Evolutionary conservation across 2,797 vertebrate genomes (phyloP).

Genomic region (Melanotaenia maccullochi): DNA sequence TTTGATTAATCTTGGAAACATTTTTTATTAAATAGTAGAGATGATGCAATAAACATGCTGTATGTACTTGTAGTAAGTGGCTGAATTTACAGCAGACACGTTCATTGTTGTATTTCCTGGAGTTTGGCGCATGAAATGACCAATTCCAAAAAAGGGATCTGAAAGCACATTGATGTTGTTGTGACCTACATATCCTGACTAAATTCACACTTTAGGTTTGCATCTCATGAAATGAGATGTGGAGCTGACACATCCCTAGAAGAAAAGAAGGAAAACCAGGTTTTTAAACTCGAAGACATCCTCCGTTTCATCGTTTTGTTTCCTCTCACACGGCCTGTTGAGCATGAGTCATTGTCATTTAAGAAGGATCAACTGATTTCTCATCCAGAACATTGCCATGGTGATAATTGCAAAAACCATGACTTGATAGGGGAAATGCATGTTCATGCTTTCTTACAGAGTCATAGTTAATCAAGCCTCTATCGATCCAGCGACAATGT

Average conservation of each 20-base stretch:
- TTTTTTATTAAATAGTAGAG: background rate
- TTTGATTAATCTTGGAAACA: background rate
- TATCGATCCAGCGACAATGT: slow-evolving; percentile 28
- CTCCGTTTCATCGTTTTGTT: slow-evolving; percentile 37
- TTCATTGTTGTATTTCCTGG: background rate
- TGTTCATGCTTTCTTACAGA: slow-evolving; percentile 23
- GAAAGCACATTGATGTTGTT: slow-evolving; percentile 10
- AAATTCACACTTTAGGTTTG: slow-evolving; percentile 39
- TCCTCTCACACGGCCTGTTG: slow-evolving; percentile 26
- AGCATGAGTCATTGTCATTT: slow-evolving; percentile 31
- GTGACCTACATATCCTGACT: slow-evolving; percentile 59
- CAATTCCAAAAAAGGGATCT: slow-evolving; percentile 13
- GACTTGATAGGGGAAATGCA: slow-evolving; percentile 17
- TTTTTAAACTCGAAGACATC: slow-evolving; percentile 15
- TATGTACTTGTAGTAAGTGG: background rate
- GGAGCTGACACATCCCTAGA: slow-evolving; percentile 35
- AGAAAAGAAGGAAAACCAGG: slow-evolving; percentile 25
- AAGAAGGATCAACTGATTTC: slow-evolving; percentile 12
- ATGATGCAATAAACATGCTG: background rate
- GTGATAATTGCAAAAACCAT: slow-evolving; percentile 1
- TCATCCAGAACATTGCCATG: background rate
- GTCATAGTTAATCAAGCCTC: slow-evolving; percentile 18
- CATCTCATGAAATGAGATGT: slow-evolving; percentile 42
- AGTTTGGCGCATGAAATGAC: slow-evolving; percentile 28
- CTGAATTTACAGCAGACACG: background rate